These are phyloP conservation scores for Paratilapia polleni DNA, from an alignment of 2,113 vertebrate genomes.

Conservation along the genomic window DNA sequence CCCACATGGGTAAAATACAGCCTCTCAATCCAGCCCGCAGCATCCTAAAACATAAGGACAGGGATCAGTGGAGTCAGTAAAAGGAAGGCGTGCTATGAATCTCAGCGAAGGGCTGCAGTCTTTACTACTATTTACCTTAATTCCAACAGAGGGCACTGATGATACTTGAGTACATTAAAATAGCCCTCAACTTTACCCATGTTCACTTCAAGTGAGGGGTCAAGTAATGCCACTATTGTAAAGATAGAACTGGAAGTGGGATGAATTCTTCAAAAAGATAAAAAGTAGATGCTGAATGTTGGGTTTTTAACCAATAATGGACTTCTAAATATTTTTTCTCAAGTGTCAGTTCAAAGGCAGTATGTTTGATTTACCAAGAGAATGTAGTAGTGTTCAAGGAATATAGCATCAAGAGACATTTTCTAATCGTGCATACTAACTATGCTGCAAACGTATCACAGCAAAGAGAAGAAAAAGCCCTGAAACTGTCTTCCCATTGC, in stretches of 20 bases:
- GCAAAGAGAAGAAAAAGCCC: background rate
- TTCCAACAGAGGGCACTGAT: background rate
- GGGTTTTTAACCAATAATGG: too few relatives aligned
- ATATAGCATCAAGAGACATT: background rate
- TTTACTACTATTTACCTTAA: background rate
- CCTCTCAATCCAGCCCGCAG: background rate
- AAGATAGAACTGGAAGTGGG: background rate
- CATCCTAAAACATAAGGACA: background rate
- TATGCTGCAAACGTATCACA: background rate
- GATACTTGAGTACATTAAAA: background rate
- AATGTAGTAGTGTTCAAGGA: background rate
- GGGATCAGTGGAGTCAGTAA: rapidly evolving
- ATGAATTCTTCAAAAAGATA: too few relatives aligned
- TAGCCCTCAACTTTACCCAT: background rate
- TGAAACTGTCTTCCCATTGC: background rate
- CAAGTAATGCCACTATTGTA: background rate
- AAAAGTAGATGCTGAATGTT: too few relatives aligned
- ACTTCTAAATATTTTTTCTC: too few relatives aligned
- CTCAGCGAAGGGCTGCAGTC: too few relatives aligned
- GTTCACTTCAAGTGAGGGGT: background rate
- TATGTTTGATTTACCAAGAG: background rate
- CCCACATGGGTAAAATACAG: too few relatives aligned
- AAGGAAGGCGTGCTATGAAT: background rate
- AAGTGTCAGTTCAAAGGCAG: background rate
- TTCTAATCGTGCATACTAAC: background rate